Evolutionary conservation across 1,140 invertebrate species (phyloP).

Genomic region (Caenorhabditis briggsae): DNA sequence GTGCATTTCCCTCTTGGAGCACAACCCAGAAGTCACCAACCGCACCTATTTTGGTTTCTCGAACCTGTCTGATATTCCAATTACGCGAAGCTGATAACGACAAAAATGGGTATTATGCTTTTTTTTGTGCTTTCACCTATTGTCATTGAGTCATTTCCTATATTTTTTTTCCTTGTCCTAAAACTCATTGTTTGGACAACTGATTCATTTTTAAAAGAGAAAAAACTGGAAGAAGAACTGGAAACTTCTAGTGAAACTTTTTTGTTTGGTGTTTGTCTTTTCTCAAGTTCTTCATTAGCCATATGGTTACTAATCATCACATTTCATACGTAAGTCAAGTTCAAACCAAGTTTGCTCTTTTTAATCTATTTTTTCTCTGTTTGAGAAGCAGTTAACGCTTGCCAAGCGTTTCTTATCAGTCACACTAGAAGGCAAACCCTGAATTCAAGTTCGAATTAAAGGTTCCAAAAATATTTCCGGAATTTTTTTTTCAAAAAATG

Average conservation of each 20-base stretch:
- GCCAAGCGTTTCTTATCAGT: background rate
- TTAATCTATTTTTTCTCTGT: background rate
- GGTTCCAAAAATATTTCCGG: background rate
- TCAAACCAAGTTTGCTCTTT: conserved; percentile 46
- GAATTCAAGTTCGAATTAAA: background rate
- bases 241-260: background rate
- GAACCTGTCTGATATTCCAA: background rate
- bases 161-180: background rate
- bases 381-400: conserved; percentile 43
- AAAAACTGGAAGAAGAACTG: conserved; percentile 46
- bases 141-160: conserved; percentile 52
- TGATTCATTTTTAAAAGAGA: conserved; percentile 35
- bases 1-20: background rate
- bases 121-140: background rate
- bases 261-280: background rate
- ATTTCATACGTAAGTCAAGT: conserved; percentile 7
- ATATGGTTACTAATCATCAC: background rate
- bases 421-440: background rate
- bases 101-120: background rate
- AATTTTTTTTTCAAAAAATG: background rate
- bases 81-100: conserved; percentile 15
- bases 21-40: background rate
- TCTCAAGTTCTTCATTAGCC: background rate
- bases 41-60: conserved; percentile 10
- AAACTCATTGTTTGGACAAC: conserved; percentile 45